Percentiles rank a stretch among this genome's conserved stretches.
Conservation (phyloP, 92 coral and sea anemone genomes). For the Zoanthus gigantus region DNA sequence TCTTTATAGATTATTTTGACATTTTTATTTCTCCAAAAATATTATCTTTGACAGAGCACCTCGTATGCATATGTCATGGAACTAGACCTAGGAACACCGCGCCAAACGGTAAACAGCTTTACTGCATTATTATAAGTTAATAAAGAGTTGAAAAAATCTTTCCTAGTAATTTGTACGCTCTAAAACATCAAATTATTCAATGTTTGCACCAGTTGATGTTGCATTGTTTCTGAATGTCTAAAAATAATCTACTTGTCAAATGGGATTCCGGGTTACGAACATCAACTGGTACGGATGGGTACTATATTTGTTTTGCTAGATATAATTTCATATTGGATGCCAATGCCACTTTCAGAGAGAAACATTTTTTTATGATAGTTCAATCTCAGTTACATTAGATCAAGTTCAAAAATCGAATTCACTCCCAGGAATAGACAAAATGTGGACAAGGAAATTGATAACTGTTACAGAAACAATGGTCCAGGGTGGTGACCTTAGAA, state of each 20-base stretch:
- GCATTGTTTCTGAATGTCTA: background rate
- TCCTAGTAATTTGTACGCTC: background rate
- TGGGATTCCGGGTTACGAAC: background rate
- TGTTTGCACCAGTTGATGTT: background rate
- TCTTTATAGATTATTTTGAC: background rate
- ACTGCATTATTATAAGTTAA: background rate
- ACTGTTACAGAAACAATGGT: slow-evolving; percentile 16
- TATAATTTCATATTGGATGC: no score
- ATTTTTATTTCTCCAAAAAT: slow-evolving; percentile 9
- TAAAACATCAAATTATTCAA: background rate
- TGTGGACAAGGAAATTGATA: slow-evolving; percentile 33
- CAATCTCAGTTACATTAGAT: background rate
- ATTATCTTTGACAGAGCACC: slow-evolving; percentile 71
- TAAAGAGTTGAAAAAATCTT: background rate
- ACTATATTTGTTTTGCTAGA: background rate
- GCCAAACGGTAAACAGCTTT: slow-evolving; percentile 75
- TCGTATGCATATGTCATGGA: slow-evolving; percentile 96
- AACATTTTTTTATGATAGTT: background rate
- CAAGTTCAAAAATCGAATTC: background rate
- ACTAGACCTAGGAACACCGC: slow-evolving; percentile 87
- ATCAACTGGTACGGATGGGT: slow-evolving; percentile 4
- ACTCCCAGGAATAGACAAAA: background rate
- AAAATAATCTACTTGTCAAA: background rate
- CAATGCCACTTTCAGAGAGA: background rate
- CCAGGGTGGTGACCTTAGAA: slow-evolving; percentile 6